Evolutionary conservation across 2,113 vertebrate genomes (phyloP).

Genomic region (Apteryx owenii): DNA sequence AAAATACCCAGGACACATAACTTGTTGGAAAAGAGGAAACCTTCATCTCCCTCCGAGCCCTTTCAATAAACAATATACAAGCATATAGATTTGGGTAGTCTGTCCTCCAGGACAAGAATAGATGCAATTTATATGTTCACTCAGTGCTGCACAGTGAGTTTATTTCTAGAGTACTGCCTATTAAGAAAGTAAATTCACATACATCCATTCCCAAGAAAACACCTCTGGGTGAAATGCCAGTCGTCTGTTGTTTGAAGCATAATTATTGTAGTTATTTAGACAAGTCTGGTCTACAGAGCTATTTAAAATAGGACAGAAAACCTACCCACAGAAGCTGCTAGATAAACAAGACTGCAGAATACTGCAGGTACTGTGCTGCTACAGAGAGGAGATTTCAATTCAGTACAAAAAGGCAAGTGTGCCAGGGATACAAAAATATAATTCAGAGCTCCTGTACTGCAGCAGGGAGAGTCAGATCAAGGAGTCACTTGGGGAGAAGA

Average conservation of each 20-base stretch:
- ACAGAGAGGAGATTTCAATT: background rate
- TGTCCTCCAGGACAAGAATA: background rate
- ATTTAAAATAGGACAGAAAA: background rate
- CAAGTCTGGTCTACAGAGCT: background rate
- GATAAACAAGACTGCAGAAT: background rate
- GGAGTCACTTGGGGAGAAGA: background rate
- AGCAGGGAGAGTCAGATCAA: background rate
- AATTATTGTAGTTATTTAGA: background rate
- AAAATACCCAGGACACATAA: background rate
- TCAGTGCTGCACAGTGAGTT: background rate
- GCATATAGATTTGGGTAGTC: background rate
- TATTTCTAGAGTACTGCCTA: background rate
- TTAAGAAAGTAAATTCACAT: background rate
- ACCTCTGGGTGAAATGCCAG: background rate
- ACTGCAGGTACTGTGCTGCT: background rate
- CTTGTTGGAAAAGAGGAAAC: background rate
- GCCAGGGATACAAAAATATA: background rate
- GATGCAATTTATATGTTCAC: background rate
- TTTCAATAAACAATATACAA: background rate
- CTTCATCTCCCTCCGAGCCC: background rate
- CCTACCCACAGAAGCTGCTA: background rate
- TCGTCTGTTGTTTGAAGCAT: background rate
- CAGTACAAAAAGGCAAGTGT: background rate
- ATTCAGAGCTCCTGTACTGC: background rate
- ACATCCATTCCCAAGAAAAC: background rate